A percentile compares a stretch with the other conserved stretches of the same genome.
Evolutionary conservation across 2,888 invertebrate genomes (phyloP).

Genomic region (Sinohyriopsis cumingii): DNA sequence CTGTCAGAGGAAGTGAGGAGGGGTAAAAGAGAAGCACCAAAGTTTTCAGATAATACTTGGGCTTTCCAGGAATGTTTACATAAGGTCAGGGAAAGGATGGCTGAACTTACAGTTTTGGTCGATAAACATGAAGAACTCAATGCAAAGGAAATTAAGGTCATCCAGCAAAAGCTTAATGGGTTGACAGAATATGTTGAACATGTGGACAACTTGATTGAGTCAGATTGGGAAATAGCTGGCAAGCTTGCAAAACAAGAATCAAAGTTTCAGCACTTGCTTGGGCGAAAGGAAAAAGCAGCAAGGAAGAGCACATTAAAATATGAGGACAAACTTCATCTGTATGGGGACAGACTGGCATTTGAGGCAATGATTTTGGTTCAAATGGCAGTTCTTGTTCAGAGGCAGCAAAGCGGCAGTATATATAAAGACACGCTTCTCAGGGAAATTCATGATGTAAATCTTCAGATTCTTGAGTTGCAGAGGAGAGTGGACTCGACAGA

Average conservation of each 20-base stretch:
- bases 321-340: slow-evolving; percentile 52
- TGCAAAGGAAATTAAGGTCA: slow-evolving; percentile 52
- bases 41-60: slow-evolving; percentile 35
- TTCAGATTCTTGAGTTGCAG: slow-evolving; percentile 42
- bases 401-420: slow-evolving; percentile 45
- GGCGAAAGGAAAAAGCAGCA: slow-evolving; percentile 31
- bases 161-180: slow-evolving; percentile 50
- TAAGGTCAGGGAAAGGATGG: slow-evolving; percentile 50
- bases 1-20: slow-evolving; percentile 41
- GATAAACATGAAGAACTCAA: slow-evolving; percentile 56
- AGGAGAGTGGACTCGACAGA: slow-evolving; percentile 49
- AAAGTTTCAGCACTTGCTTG: slow-evolving; percentile 35
- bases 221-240: slow-evolving; percentile 58
- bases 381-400: slow-evolving; percentile 58
- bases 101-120: slow-evolving; percentile 43
- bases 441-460: slow-evolving; percentile 57
- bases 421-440: slow-evolving; percentile 49
- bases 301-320: slow-evolving; percentile 36
- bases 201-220: slow-evolving; percentile 49
- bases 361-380: slow-evolving; percentile 62
- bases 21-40: slow-evolving; percentile 33
- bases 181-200: slow-evolving; percentile 54
- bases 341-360: slow-evolving; percentile 62
- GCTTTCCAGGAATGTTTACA: slow-evolving; percentile 54
- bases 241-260: slow-evolving; percentile 50